Evolutionary conservation across 2,113 vertebrate species (phyloP), one percentile per base, ranked within the genome.

Genomic region (Ceyx margarethae): DNA sequence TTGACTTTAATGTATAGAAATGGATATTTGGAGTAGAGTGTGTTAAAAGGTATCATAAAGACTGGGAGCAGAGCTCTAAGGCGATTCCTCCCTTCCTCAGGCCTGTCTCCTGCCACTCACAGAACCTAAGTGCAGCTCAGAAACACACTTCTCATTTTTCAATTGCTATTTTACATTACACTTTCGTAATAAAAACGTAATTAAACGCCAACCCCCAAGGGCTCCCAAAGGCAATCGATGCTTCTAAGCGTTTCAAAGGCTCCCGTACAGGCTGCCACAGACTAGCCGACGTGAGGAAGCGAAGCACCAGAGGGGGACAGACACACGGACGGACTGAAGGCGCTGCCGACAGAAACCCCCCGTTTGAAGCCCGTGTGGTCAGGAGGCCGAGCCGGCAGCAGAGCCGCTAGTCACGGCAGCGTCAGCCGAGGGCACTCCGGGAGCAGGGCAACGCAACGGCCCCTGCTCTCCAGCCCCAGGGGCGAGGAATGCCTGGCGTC

Each of bases 301-400:
- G 5, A 3, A 10, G 21, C 48, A 50, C 48, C 37, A 37, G 10
- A 37, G 21, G 48, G 48, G 12, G 22, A 13, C 11, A 21, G 48
- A 45, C 43, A 45, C 43, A 45, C 43, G 37, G 37, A 45, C 21
- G 48, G 48, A 23, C 48, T 11, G 48, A 50, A 23, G 48, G 21
- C 1, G 28, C 4, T 6, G 22, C 1, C 3, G 40, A 13, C 40
- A 0, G 29, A 31, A 13, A 2, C 10, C 16, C 1, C n/a, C 18
- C 15, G 11, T 9, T 2, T 1, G 8, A 6, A 8, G 33, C 29
- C 56, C 5, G 22, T 19, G 48, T 10, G 23, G 50, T 9, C 9
- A 3, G 58, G 7, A 6, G 50, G 57, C 57, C 31, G 29, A 2
- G 31, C 20, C 25, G 40, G 33, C 67, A 26, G 7, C 45, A 6